Evolutionary conservation across 2,888 invertebrate genomes (phyloP).

Genomic region (Sipha maydis): DNA sequence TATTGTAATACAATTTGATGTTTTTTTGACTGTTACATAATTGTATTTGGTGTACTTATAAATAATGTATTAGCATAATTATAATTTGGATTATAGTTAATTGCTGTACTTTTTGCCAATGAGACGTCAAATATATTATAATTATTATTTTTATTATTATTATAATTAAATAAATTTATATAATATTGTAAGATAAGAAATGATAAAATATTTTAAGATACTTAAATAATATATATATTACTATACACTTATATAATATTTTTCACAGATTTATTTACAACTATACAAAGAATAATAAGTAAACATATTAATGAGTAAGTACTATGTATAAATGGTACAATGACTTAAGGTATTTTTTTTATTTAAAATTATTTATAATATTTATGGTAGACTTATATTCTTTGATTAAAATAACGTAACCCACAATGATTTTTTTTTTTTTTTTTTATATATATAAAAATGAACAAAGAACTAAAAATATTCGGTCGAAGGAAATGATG

Average conservation of each 20-base stretch:
- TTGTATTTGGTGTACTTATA: too few species aligned
- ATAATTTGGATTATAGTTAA: too few species aligned
- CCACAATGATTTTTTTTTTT: slow-evolving; percentile 3
- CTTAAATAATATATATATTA: background rate
- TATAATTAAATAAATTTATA: too few species aligned
- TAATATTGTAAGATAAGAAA: too few species aligned
- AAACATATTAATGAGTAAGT: background rate
- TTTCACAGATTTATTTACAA: background rate
- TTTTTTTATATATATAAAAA: slow-evolving; percentile 42
- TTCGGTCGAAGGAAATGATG: slow-evolving; percentile 35
- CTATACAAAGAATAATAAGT: background rate
- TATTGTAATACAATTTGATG: too few species aligned
- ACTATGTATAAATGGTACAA: background rate
- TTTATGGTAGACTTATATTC: background rate
- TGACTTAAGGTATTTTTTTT: background rate
- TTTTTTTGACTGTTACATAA: too few species aligned
- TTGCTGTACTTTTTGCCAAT: too few species aligned
- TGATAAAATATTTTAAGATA: background rate
- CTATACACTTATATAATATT: too few species aligned
- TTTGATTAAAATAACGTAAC: slow-evolving; percentile 22
- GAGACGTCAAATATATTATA: too few species aligned
- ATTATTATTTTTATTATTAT: too few species aligned
- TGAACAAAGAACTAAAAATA: slow-evolving; percentile 44
- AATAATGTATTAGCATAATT: too few species aligned
- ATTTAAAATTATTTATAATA: background rate